A percentile compares a stretch with the other conserved stretches of the same genome.
phyloP scores from a whole-genome alignment of 1,140 invertebrate genomes.

The Trypoxylus dichotomus region DNA sequence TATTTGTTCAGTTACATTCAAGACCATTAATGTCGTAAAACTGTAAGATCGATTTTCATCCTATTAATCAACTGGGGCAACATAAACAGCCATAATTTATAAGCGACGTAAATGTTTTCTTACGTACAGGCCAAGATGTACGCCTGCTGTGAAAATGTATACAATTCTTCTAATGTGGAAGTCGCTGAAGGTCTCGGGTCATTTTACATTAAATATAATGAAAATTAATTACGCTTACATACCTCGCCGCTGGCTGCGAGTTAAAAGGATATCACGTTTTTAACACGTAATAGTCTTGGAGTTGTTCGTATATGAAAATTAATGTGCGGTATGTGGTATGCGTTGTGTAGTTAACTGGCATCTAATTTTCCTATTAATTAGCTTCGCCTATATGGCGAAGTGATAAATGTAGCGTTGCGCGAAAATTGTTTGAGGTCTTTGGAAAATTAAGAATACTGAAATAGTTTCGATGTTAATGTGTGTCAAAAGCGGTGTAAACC shows the following conservation, averaged over 20 bases:
- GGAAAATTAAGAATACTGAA: too few relatives aligned
- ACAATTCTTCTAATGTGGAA: conserved; percentile 21
- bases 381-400: neutral
- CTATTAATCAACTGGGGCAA: conserved; percentile 10
- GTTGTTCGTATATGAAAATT: conserved; percentile 15
- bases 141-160: conserved; percentile 18
- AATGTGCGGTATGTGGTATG: neutral
- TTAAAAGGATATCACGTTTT: conserved; percentile 23
- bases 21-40: conserved; percentile 5
- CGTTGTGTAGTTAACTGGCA: neutral
- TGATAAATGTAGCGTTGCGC: neutral
- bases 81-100: conserved; percentile 19
- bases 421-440: neutral
- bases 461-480: too few relatives aligned
- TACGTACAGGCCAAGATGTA: neutral
- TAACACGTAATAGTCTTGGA: neutral
- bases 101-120: conserved; percentile 11
- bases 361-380: conserved; percentile 1
- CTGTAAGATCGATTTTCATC: conserved; percentile 17
- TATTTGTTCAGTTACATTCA: conserved; percentile 1
- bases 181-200: conserved; percentile 17
- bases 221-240: conserved; percentile 14
- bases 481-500: too few relatives aligned
- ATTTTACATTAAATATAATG: conserved; percentile 24
- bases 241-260: neutral